Evolutionary conservation across 1,140 invertebrate genomes (phyloP).

Genomic region (Ostrea edulis): DNA sequence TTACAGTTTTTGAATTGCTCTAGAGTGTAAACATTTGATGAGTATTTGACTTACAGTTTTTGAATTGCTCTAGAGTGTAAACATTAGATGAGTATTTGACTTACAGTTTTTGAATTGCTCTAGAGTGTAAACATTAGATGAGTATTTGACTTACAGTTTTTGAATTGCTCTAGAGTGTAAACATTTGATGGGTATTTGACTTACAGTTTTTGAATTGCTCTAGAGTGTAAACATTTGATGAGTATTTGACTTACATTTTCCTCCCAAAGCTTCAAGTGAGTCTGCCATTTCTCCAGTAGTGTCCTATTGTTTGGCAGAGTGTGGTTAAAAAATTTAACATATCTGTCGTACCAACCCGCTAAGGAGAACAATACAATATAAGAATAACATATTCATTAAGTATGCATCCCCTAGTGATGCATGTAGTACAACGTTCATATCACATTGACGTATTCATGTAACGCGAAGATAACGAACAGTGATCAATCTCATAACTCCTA

Average conservation of each 20-base stretch:
- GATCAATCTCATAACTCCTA: too few relatives aligned
- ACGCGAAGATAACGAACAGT: too few relatives aligned
- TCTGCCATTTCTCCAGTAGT: conserved; percentile 45
- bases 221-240: neutral
- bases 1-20: too few relatives aligned
- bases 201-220: too few relatives aligned
- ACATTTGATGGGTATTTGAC: neutral
- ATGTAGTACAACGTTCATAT: too few relatives aligned
- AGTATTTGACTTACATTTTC: conserved; percentile 22
- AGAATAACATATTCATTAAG: too few relatives aligned
- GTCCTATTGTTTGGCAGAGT: conserved; percentile 53
- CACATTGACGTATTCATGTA: too few relatives aligned
- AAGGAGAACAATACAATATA: neutral
- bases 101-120: too few relatives aligned
- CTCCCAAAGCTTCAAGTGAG: conserved; percentile 42
- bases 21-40: neutral
- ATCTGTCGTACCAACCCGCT: conserved; percentile 38
- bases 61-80: too few relatives aligned
- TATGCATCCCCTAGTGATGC: too few relatives aligned
- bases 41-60: conserved; percentile 22
- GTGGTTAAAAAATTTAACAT: conserved; percentile 54
- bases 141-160: conserved; percentile 22
- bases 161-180: too few relatives aligned
- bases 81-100: neutral
- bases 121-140: neutral